phyloP scores from a whole-genome alignment of 2,113 vertebrate genomes.

The Chloropsis hardwickii region DNA sequence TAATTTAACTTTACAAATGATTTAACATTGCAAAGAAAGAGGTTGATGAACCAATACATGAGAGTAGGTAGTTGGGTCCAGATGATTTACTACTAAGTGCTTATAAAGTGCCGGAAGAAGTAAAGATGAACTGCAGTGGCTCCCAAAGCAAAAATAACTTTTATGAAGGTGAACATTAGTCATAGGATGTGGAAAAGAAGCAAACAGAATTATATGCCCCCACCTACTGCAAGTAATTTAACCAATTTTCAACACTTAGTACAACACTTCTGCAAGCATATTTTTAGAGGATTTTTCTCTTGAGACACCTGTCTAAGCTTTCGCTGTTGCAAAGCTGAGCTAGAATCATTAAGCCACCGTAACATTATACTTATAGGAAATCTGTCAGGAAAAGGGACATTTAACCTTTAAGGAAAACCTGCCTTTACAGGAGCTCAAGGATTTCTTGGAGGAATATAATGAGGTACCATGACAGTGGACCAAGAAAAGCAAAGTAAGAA shows the following conservation, averaged over 20 bases:
- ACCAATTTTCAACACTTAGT: slow-evolving; percentile 53
- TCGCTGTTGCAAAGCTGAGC: not conserved
- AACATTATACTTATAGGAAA: slow-evolving; percentile 19
- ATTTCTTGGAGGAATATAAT: not conserved
- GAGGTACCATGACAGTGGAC: not conserved
- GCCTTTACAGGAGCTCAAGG: not conserved
- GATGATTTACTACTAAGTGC: not conserved
- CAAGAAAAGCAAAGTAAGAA: not conserved
- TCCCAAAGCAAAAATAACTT: slow-evolving; percentile 58
- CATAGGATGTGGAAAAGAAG: slow-evolving; percentile 37
- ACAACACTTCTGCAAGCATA: slow-evolving; percentile 35
- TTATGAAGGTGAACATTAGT: slow-evolving; percentile 36
- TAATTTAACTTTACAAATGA: slow-evolving; percentile 5
- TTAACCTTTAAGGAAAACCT: slow-evolving; percentile 40
- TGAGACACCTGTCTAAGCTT: slow-evolving; percentile 42
- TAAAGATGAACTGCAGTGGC: not conserved
- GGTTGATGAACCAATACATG: not conserved
- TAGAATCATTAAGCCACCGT: not conserved
- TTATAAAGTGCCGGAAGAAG: not conserved
- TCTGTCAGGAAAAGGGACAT: not conserved
- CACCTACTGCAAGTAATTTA: slow-evolving; percentile 53
- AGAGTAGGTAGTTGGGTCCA: not conserved
- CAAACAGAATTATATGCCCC: slow-evolving; percentile 35
- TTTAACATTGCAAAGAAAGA: not conserved
- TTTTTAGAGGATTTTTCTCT: slow-evolving; percentile 47